Percentiles rank a stretch among this genome's conserved stretches.
Conservation (phyloP, 1,140 invertebrate species). For the Caerostris darwini region DNA sequence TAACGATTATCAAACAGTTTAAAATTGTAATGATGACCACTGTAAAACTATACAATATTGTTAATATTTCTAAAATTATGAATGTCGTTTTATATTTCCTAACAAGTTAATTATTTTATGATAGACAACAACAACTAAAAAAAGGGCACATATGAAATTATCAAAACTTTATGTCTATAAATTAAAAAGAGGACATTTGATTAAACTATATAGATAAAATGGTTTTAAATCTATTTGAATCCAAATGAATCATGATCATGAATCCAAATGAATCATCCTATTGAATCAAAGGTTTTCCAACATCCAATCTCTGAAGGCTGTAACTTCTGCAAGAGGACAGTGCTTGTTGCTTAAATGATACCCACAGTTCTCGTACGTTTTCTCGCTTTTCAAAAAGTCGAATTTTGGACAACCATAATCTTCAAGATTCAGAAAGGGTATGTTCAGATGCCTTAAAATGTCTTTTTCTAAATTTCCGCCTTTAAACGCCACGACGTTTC, state of each 20-base stretch:
- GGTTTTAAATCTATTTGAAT: not conserved
- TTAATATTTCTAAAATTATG: too few relatives aligned
- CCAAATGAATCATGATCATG: not conserved
- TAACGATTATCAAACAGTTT: too few relatives aligned
- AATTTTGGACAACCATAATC: constrained; percentile 51
- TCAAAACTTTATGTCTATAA: too few relatives aligned
- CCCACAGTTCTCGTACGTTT: not conserved
- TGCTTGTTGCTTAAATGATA: not conserved
- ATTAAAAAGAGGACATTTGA: not conserved
- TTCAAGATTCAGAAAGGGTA: constrained; percentile 48
- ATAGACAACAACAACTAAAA: too few relatives aligned
- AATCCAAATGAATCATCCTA: not conserved
- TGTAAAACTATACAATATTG: too few relatives aligned
- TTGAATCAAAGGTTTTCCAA: not conserved
- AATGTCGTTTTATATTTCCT: too few relatives aligned
- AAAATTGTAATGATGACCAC: too few relatives aligned
- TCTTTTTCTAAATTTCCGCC: constrained; percentile 40
- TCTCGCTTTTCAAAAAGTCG: not conserved
- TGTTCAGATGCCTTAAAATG: not conserved
- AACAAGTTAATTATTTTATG: too few relatives aligned
- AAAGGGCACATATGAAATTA: too few relatives aligned
- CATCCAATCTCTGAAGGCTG: constrained; percentile 59
- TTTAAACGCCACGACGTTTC: constrained; percentile 33
- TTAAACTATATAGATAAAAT: not conserved
- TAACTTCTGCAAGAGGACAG: constrained; percentile 41